phyloP scores from a whole-genome alignment of 2,888 invertebrate genomes.

The Caradrina clavipalpis region DNA sequence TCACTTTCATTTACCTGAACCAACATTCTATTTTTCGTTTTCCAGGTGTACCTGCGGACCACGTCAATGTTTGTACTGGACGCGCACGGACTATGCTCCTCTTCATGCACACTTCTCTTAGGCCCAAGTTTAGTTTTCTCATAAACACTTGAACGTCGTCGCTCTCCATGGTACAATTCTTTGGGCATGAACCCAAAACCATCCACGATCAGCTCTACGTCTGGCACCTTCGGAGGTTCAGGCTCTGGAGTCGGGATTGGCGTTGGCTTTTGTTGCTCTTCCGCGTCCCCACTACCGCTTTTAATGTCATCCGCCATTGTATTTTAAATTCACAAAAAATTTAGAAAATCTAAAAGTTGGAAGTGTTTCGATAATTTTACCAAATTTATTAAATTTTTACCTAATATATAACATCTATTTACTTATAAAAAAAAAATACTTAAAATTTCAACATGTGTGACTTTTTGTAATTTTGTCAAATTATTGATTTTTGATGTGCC shows the following conservation, averaged over 20 bases:
- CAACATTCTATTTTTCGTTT: slow-evolving; percentile 92
- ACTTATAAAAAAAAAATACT: slow-evolving; percentile 24
- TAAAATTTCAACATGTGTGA: slow-evolving; percentile 31
- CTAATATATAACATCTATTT: slow-evolving; percentile 36
- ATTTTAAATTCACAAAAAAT: slow-evolving; percentile 67
- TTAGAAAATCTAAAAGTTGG: slow-evolving; percentile 54
- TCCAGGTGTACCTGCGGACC: slow-evolving; percentile 92
- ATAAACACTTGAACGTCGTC: slow-evolving; percentile 23
- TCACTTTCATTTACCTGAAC: slow-evolving; percentile 85
- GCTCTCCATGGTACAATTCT: slow-evolving; percentile 7
- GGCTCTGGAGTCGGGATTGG: background rate
- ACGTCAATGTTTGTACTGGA: slow-evolving; percentile 85
- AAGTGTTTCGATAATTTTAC: background rate
- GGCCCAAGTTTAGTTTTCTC: slow-evolving; percentile 29
- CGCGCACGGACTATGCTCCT: slow-evolving; percentile 76
- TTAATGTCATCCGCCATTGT: slow-evolving; percentile 72
- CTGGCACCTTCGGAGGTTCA: slow-evolving; percentile 72
- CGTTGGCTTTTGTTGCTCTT: background rate
- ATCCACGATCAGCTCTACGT: slow-evolving; percentile 85
- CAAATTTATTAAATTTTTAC: slow-evolving; percentile 22
- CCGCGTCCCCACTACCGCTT: slow-evolving; percentile 61
- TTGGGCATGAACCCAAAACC: slow-evolving; percentile 88
- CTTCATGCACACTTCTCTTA: slow-evolving; percentile 42
- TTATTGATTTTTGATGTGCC: background rate
- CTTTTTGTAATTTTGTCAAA: slow-evolving; percentile 44